Evolutionary conservation across 2,888 invertebrate genomes (phyloP).

Genomic region (Microctonus brassicae): DNA sequence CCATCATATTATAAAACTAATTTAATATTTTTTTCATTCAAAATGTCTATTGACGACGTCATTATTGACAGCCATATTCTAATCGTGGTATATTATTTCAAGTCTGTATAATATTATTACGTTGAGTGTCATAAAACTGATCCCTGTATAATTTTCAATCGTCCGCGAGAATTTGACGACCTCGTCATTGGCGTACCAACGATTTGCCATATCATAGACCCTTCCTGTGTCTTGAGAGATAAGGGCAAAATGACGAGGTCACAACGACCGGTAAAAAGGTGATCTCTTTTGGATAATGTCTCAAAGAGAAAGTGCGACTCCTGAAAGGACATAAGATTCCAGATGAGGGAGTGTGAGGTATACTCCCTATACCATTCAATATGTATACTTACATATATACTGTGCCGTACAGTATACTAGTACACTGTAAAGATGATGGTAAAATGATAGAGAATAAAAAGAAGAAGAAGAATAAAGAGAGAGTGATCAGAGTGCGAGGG

Average conservation of each 20-base stretch:
- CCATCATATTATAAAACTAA: background rate
- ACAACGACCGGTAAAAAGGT: slow-evolving; percentile 70
- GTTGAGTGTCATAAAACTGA: slow-evolving; percentile 67
- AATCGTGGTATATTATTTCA: slow-evolving; percentile 1
- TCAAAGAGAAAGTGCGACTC: slow-evolving; percentile 46
- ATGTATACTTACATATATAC: background rate
- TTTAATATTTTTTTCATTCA: background rate
- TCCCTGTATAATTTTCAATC: slow-evolving; percentile 71
- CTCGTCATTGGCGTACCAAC: slow-evolving; percentile 60
- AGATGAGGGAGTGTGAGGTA: slow-evolving; percentile 33
- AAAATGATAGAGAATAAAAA: slow-evolving; percentile 36
- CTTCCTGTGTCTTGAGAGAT: slow-evolving; percentile 58
- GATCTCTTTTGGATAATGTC: slow-evolving; percentile 66
- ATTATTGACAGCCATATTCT: background rate
- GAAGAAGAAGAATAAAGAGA: too few relatives aligned
- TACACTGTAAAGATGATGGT: too few relatives aligned
- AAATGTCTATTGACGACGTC: background rate
- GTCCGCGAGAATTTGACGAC: slow-evolving; percentile 67
- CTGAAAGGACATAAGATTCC: slow-evolving; percentile 30
- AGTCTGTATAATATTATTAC: slow-evolving; percentile 54
- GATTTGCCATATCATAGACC: slow-evolving; percentile 41
- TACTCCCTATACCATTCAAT: too few relatives aligned
- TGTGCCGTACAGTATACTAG: too few relatives aligned
- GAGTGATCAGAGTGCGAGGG: slow-evolving; percentile 32
- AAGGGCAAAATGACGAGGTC: slow-evolving; percentile 69